A percentile compares a stretch with the other conserved stretches of the same genome.
Evolutionary conservation across 2,113 vertebrate species (phyloP).

Genomic region (Podarcis raffonei): DNA sequence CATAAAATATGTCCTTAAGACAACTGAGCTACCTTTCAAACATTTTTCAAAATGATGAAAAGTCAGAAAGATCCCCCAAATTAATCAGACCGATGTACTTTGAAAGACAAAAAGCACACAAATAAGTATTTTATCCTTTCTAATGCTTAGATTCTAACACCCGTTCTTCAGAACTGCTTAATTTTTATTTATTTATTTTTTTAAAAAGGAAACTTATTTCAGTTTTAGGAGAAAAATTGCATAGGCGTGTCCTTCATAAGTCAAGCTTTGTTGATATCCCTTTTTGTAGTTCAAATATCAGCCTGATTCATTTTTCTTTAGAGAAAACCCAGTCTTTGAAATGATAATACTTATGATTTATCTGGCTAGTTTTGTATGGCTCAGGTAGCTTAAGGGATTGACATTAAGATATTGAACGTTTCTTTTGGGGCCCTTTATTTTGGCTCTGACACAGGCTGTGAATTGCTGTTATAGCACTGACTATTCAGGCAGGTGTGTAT

Average conservation of each 20-base stretch:
- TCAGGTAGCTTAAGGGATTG: conserved; percentile 22
- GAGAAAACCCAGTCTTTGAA: conserved; percentile 26
- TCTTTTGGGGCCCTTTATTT: conserved; percentile 42
- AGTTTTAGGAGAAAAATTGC: not conserved
- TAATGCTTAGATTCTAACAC: not conserved
- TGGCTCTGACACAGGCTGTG: conserved; percentile 42
- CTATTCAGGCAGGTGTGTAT: conserved; percentile 55
- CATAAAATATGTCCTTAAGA: not conserved
- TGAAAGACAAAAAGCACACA: conserved; percentile 28
- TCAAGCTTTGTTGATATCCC: not conserved
- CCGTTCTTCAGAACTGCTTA: not conserved
- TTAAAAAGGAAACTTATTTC: not conserved
- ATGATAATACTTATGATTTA: conserved; percentile 35
- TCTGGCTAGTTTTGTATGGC: not conserved
- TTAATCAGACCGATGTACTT: conserved; percentile 30
- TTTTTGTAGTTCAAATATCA: not conserved
- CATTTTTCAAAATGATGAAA: conserved; percentile 13
- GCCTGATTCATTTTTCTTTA: not conserved
- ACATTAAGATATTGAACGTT: conserved; percentile 47
- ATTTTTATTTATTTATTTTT: not conserved
- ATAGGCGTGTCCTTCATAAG: not conserved
- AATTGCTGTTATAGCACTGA: conserved; percentile 58
- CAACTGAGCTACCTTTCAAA: not conserved
- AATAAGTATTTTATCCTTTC: not conserved
- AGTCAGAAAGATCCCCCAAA: conserved; percentile 20